Conservation (phyloP, 2,113 vertebrate genomes). For the Dromiciops gliroides region DNA sequence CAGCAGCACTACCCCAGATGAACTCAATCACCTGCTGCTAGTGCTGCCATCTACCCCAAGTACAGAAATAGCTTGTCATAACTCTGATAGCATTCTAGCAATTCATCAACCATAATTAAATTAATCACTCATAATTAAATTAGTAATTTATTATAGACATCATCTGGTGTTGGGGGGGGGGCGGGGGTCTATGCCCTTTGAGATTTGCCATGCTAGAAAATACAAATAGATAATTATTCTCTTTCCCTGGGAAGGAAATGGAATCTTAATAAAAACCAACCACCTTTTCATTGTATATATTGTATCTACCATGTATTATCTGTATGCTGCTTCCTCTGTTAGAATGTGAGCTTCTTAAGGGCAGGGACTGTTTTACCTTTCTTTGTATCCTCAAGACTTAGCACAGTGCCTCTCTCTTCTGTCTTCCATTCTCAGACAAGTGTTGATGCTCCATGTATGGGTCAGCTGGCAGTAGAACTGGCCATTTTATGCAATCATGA, state of each 20-base stretch:
- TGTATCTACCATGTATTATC: too few species aligned
- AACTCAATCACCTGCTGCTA: neutral
- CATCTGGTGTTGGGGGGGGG: neutral
- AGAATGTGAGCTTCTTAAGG: too few species aligned
- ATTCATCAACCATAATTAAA: neutral
- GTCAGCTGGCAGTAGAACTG: constrained; percentile 69
- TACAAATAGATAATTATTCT: neutral
- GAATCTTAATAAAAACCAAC: too few species aligned
- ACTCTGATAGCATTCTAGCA: neutral
- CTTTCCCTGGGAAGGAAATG: too few species aligned
- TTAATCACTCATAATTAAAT: neutral
- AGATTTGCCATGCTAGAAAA: neutral
- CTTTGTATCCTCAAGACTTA: too few species aligned
- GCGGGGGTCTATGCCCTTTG: neutral
- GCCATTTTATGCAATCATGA: constrained; percentile 52
- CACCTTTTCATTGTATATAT: too few species aligned
- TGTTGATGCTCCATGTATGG: constrained; percentile 64
- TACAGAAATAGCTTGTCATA: neutral
- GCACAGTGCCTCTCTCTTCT: neutral
- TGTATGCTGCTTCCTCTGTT: too few species aligned
- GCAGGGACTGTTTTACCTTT: too few species aligned
- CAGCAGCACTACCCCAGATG: neutral
- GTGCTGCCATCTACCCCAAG: neutral
- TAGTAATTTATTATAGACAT: neutral
- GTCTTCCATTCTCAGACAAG: constrained; percentile 52